Percentiles rank a stretch among this genome's conserved stretches.
These are phyloP conservation scores for Drosophila nikananu DNA, from an alignment of 1,140 invertebrate genomes.

Conservation along the genomic window DNA sequence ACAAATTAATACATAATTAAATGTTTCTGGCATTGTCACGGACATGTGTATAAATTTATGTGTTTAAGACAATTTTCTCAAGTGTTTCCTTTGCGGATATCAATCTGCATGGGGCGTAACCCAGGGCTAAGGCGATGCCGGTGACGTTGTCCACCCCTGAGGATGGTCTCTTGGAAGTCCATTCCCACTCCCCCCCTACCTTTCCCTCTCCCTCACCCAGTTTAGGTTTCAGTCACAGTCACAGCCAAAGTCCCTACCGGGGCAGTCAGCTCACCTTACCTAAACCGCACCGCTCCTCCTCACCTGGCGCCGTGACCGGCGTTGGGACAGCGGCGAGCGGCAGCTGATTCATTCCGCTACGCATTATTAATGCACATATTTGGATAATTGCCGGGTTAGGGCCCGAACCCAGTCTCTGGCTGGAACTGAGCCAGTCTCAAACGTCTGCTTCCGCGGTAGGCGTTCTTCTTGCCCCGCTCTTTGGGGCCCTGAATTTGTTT, in stretches of 20 bases:
- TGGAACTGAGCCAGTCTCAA: conserved; percentile 66
- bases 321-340: conserved; percentile 59
- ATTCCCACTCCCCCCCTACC: background rate
- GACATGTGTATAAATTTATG: background rate
- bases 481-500: conserved; percentile 75
- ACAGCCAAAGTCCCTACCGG: background rate
- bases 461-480: conserved; percentile 65
- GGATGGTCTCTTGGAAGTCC: conserved; percentile 3
- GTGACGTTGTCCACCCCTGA: conserved; percentile 43
- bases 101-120: conserved; percentile 73
- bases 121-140: conserved; percentile 42
- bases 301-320: conserved; percentile 22
- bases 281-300: conserved; percentile 12
- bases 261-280: background rate
- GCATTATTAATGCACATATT: conserved; percentile 84
- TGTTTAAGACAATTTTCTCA: conserved; percentile 2
- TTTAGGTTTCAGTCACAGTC: conserved; percentile 18
- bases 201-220: too few relatives aligned
- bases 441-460: conserved; percentile 80
- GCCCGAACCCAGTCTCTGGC: background rate
- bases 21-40: background rate
- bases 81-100: conserved; percentile 47
- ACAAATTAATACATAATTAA: background rate
- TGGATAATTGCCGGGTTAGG: conserved; percentile 81
- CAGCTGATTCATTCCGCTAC: conserved; percentile 81